Percentiles rank a stretch among this genome's conserved stretches.
phyloP scores from a whole-genome alignment of 2,888 invertebrate genomes.

The Zelleria hepariella region DNA sequence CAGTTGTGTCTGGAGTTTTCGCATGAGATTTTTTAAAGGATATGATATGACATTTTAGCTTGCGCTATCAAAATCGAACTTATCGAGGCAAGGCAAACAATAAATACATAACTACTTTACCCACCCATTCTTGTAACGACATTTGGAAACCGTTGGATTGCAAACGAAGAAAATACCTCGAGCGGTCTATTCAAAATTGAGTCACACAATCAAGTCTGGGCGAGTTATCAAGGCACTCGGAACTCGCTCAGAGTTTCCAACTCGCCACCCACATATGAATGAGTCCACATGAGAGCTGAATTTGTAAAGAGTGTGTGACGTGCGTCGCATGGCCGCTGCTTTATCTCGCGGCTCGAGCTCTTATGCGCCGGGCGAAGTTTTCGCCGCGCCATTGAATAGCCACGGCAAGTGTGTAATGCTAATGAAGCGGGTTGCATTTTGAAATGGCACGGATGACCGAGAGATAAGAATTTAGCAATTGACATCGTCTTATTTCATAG shows the following conservation, averaged over 20 bases:
- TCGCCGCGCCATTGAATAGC: constrained; percentile 16
- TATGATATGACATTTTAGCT: too few species aligned
- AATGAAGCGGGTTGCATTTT: background rate
- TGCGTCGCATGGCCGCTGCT: constrained; percentile 57
- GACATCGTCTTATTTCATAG: background rate
- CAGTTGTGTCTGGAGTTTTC: too few species aligned
- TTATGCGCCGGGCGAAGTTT: constrained; percentile 34
- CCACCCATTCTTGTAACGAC: too few species aligned
- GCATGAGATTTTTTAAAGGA: too few species aligned
- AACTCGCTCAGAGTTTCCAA: constrained; percentile 25
- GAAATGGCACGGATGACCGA: background rate
- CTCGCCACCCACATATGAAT: constrained; percentile 55
- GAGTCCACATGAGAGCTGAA: constrained; percentile 58
- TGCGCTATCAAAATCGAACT: too few species aligned
- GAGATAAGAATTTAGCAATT: background rate
- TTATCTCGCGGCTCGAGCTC: constrained; percentile 37
- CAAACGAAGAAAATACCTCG: background rate
- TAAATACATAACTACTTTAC: too few species aligned
- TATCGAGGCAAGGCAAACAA: too few species aligned
- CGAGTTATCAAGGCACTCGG: constrained; percentile 56
- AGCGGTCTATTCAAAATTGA: background rate
- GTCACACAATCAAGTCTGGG: constrained; percentile 40
- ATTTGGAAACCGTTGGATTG: too few species aligned
- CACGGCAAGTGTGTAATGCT: background rate
- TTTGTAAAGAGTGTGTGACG: constrained; percentile 64